Percentiles rank a stretch among this genome's conserved stretches.
Evolutionary conservation across 2,113 vertebrate genomes (phyloP).

Genomic region (Stictonetta naevosa): DNA sequence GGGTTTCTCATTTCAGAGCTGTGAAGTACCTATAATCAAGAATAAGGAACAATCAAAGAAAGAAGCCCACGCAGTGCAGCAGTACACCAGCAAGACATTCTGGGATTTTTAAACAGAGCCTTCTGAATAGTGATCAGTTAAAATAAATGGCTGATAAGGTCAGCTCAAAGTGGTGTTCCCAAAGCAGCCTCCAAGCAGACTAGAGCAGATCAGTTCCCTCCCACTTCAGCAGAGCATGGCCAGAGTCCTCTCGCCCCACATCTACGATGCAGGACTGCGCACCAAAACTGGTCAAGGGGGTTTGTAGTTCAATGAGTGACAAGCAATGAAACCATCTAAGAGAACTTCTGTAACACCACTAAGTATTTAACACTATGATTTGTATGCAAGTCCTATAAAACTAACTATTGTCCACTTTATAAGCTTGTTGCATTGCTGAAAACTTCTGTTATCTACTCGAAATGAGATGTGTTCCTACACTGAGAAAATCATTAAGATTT

Average conservation of each 20-base stretch:
- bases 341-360: background rate
- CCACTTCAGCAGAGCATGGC: background rate
- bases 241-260: background rate
- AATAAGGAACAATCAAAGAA: background rate
- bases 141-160: background rate
- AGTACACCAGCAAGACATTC: background rate
- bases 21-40: accelerated
- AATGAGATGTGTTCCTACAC: background rate
- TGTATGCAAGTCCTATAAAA: background rate
- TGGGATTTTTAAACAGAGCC: background rate
- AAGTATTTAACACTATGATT: background rate
- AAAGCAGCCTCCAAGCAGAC: background rate
- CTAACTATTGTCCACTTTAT: background rate
- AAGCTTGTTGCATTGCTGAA: background rate
- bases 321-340: background rate
- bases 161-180: background rate
- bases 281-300: background rate
- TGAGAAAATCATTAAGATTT: background rate
- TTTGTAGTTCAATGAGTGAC: background rate
- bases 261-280: background rate
- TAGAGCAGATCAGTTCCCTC: background rate
- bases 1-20: background rate
- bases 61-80: accelerated
- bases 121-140: background rate
- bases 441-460: background rate